Percentiles rank a stretch among this genome's conserved stretches.
Evolutionary conservation across 2,113 vertebrate genomes (phyloP).

Genomic region (Ellobius talpinus): DNA sequence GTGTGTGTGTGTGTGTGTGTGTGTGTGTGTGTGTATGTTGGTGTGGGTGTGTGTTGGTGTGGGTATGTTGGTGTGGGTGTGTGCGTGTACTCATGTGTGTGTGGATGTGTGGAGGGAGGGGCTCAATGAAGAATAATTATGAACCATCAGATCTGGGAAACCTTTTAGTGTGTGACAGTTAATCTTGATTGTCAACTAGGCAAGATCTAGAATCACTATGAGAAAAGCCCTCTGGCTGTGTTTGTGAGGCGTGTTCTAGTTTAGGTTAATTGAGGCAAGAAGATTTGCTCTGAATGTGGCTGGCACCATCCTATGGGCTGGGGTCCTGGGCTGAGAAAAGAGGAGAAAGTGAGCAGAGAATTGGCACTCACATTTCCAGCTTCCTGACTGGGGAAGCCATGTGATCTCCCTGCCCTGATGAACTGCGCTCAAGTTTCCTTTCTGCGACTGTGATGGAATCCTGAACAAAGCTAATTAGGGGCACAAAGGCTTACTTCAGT

Average conservation of each 20-base stretch:
- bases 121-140: background rate
- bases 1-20: too few species aligned
- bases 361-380: background rate
- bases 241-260: background rate
- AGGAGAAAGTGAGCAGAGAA: background rate
- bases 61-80: background rate
- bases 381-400: background rate
- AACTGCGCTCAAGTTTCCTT: background rate
- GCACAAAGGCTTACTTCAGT: background rate
- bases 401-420: too few species aligned
- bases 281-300: background rate
- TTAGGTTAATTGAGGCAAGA: background rate
- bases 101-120: rapidly evolving
- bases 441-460: background rate
- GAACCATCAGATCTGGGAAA: background rate
- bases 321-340: too few species aligned
- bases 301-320: background rate
- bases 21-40: rapidly evolving
- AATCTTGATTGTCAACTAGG: background rate
- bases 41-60: too few species aligned
- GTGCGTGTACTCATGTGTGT: background rate
- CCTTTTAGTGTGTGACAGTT: background rate
- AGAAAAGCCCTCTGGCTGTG: background rate
- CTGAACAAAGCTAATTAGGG: background rate
- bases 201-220: background rate